Base-by-base conservation (phyloP, 1,140 invertebrate genomes). In the Heliconius himera region DNA sequence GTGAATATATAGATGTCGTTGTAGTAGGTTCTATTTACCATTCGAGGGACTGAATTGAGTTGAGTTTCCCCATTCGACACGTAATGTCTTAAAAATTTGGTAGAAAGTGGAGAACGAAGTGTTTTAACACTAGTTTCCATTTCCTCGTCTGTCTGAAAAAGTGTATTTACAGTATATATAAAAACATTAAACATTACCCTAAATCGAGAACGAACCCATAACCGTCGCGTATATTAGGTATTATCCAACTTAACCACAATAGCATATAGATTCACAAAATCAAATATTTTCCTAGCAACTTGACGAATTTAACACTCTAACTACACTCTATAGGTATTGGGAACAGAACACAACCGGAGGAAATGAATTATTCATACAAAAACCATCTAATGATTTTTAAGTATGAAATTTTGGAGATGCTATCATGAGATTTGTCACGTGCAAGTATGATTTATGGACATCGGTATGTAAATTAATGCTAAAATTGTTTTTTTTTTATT, bases 281-380 rank as follows among this genome's bases (percentile, higher is more conserved):
- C 11, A 16, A 66, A 26, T 66, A 66, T 66, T 66, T 66, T 29
- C 60, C 4, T 16, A 66, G 60, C n/a, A 29, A 72, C 33, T 38
- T 41, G 70, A 72, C 36, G 36, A 72, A 72, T 72, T 72, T 38
- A 72, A 72, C 70, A 72, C 70, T 36, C 33, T 8, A 36, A 29
- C 29, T 29, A 29, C 29, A 29, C 29, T 56, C 18, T 71, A 8
- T 26, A 36, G 20, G 29, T 72, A 72, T 41, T 72, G 70, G 70
- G 33, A 72, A 72, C 70, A 72, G 16, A 36, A 36, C 6, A 36
- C 70, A 38, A 11, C 8, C 36, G 29, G 13, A 66, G 60, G 33
- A 20, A 56, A 81, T 84, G 82, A 82, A 85, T 82, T 77, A 85
- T 85, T 84, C 82, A 85, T 84, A 71, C 70, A 1, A 26, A 16